Conservation (phyloP, 2,888 invertebrate species). For the Steinernema carpocapsae region DNA sequence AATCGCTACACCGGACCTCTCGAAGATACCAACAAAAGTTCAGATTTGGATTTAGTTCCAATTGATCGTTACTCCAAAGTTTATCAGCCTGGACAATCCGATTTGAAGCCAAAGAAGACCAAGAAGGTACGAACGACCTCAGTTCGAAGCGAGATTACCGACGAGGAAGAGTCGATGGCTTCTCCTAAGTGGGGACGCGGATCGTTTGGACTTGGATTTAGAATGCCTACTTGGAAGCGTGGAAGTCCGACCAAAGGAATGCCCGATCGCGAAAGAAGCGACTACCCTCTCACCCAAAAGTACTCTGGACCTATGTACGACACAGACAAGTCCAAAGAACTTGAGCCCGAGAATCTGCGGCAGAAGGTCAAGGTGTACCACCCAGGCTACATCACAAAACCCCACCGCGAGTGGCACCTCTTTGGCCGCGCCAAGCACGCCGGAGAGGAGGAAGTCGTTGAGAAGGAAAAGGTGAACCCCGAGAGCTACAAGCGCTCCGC, state of each 20-base stretch:
- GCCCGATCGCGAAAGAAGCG: slow-evolving; percentile 19
- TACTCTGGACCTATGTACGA: slow-evolving; percentile 42
- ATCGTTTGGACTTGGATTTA: slow-evolving; percentile 38
- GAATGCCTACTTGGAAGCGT: not conserved
- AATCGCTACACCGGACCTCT: slow-evolving; percentile 44
- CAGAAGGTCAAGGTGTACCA: slow-evolving; percentile 32
- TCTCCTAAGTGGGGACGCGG: slow-evolving; percentile 35
- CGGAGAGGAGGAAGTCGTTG: slow-evolving; percentile 38
- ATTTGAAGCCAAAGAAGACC: slow-evolving; percentile 35
- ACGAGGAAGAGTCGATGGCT: not conserved
- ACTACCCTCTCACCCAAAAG: slow-evolving; percentile 18
- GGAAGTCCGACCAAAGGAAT: slow-evolving; percentile 32
- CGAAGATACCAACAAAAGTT: slow-evolving; percentile 37
- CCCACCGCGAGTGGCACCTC: slow-evolving; percentile 11
- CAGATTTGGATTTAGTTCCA: slow-evolving; percentile 43
- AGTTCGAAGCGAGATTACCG: slow-evolving; percentile 4
- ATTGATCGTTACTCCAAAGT: slow-evolving; percentile 39
- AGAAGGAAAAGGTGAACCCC: slow-evolving; percentile 36
- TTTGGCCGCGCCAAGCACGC: slow-evolving; percentile 29
- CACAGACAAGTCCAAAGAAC: slow-evolving; percentile 25
- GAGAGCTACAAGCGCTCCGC: not conserved
- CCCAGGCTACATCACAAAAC: slow-evolving; percentile 13
- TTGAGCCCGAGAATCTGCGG: slow-evolving; percentile 42
- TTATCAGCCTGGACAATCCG: slow-evolving; percentile 47
- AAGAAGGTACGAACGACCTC: no score